Conservation (phyloP, 2,113 vertebrate species). For the Macquaria australasica region DNA sequence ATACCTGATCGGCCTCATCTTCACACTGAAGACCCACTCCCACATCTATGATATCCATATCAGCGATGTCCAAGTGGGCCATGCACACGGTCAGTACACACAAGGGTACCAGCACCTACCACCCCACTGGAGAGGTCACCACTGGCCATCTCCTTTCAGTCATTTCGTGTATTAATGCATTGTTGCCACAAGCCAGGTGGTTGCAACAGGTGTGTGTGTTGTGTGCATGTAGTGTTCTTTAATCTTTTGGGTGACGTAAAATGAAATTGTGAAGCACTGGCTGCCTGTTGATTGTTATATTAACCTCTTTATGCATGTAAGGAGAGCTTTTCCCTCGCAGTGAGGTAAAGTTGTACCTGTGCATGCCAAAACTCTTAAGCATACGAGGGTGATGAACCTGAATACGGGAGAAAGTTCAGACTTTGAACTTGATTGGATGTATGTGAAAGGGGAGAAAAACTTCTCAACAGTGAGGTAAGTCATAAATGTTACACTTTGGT, state of each 20-base stretch:
- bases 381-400: not conserved
- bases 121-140: constrained; percentile 43
- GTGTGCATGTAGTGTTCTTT: constrained; percentile 22
- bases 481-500: not conserved
- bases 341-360: constrained; percentile 17
- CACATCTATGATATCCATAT: constrained; percentile 90
- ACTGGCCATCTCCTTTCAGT: constrained; percentile 11
- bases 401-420: not conserved
- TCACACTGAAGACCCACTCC: constrained; percentile 90
- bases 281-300: constrained; percentile 15
- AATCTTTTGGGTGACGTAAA: not conserved
- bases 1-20: constrained; percentile 89
- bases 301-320: constrained; percentile 48
- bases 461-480: not conserved
- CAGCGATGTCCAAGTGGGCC: constrained; percentile 83
- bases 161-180: constrained; percentile 67
- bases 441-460: not conserved
- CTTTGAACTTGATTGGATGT: not conserved
- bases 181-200: constrained; percentile 31
- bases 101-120: constrained; percentile 13
- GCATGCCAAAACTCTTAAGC: constrained; percentile 36
- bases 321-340: not conserved
- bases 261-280: not conserved
- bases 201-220: constrained; percentile 54
- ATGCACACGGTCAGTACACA: constrained; percentile 86